Base-by-base conservation (phyloP, 1,140 invertebrate species). In the Heliothis virescens region DNA sequence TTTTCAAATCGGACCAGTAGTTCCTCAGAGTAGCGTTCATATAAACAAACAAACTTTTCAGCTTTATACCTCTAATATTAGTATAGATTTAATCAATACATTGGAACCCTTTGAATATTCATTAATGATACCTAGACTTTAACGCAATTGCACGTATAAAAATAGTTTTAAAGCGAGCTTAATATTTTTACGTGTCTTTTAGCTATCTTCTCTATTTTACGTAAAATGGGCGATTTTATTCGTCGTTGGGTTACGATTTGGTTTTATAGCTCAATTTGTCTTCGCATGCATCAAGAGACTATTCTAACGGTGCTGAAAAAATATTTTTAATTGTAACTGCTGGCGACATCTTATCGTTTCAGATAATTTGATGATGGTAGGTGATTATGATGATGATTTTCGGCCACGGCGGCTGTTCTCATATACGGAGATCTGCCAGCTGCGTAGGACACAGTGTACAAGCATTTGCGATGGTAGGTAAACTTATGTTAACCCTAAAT, bases 221-320 rank as follows among this genome's bases (percentile, higher is more conserved):
- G 26, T 26, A 26, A 69, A 50, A 48, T 50, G 12, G 47, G n/a
- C 47, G 11, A 26, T 29, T 69, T n/a, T 48, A 65, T 47, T 65
- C n/a, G 50, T 52, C 12, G 18, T 26, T 41, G 65, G 47, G 48
- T 26, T 21, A 50, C 16, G 18, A 69, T 69, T n/a, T 48, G 10
- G 62, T 65, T 69, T 67, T 69, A 69, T 69, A 26, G 48, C 65
- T 50, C 65, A 52, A 69, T 69, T 69, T 69, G 48, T 69, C 65
- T 21, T 52, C 65, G 16, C 47, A 69, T 26, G 18, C 65, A 69
- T 69, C 47, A 69, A 52, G 18, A 41, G 48, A 65, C 34, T 62
- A 21, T 62, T 29, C 47, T 21, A 21, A 69, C 4, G 41, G 16
- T 52, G 21, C 12, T 15, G 21, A 41, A 69, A 69, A 69, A 69